Conservation (phyloP, 2,113 vertebrate species). For the Lasiurus cinereus region DNA sequence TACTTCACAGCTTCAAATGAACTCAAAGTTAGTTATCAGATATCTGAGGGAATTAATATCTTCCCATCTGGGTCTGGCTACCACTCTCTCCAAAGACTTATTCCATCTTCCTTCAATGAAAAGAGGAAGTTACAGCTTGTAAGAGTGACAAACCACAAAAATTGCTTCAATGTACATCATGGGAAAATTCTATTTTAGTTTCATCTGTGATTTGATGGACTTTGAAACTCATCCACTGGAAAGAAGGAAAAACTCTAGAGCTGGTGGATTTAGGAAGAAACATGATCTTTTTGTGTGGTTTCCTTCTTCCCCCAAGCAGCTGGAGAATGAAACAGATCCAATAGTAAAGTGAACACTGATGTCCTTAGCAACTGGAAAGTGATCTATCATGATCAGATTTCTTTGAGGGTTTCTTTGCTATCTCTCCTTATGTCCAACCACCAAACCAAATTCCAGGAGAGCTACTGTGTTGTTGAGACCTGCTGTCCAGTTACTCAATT, state of each 20-base stretch:
- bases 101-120: background rate
- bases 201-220: background rate
- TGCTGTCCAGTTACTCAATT: background rate
- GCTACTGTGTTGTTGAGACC: background rate
- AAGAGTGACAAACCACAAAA: background rate
- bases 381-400: background rate
- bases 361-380: slow-evolving; percentile 5
- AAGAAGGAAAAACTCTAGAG: background rate
- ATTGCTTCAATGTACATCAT: background rate
- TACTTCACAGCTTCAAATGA: background rate
- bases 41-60: background rate
- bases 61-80: background rate
- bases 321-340: slow-evolving; percentile 9
- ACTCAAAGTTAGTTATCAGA: background rate
- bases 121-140: background rate
- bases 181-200: background rate
- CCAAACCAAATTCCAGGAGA: background rate
- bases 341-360: background rate
- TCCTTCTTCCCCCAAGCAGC: slow-evolving; percentile 22
- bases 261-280: slow-evolving; percentile 14
- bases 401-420: background rate
- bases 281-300: background rate
- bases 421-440: background rate
- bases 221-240: background rate
- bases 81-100: background rate